These are phyloP conservation scores for Microtus ochrogaster DNA, from an alignment of 2,113 vertebrate genomes.

Conservation along the genomic window DNA sequence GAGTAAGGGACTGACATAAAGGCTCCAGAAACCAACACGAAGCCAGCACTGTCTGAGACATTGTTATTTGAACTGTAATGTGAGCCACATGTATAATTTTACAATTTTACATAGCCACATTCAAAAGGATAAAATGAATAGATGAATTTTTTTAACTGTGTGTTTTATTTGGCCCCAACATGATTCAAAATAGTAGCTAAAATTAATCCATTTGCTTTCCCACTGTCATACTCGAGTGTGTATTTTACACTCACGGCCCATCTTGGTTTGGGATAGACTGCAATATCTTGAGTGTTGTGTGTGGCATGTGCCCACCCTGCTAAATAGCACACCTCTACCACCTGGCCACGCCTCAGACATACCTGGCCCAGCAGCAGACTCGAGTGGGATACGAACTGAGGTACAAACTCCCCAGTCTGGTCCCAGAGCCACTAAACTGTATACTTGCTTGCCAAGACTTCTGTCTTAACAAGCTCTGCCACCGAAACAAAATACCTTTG, in stretches of 20 bases:
- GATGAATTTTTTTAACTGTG: not conserved
- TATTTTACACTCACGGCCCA: not conserved
- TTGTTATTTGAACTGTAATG: no score
- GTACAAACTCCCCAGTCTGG: not conserved
- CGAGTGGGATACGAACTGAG: not conserved
- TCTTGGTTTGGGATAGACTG: not conserved
- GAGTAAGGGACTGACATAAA: not conserved
- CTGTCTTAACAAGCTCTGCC: not conserved
- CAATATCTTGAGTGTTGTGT: not conserved
- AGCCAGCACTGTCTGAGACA: not conserved
- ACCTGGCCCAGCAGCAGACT: not conserved
- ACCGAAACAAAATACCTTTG: not conserved
- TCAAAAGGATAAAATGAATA: not conserved
- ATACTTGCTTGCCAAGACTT: not conserved
- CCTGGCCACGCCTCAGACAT: rapidly evolving
- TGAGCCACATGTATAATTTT: not conserved
- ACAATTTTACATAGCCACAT: not conserved
- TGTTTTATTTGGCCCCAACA: not conserved
- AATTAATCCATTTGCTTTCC: not conserved
- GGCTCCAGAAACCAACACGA: not conserved
- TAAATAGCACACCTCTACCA: no score
- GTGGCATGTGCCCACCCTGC: rapidly evolving
- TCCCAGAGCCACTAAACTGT: not conserved
- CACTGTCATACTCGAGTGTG: not conserved
- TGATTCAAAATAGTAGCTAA: not conserved